phyloP scores from a whole-genome alignment of 1,140 invertebrate species.

The Drosophila eugracilis region DNA sequence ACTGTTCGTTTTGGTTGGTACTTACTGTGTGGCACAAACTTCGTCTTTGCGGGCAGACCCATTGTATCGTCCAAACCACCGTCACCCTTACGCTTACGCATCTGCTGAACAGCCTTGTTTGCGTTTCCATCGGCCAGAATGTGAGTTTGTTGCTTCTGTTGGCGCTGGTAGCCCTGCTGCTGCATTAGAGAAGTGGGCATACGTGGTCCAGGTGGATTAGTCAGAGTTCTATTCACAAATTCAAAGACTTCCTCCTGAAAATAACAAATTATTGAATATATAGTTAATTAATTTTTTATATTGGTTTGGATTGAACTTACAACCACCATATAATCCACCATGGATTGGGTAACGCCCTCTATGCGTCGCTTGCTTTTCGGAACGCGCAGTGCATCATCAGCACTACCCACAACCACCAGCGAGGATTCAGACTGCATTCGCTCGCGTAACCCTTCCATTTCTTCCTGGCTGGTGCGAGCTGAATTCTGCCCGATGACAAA shows the following conservation, averaged over 20 bases:
- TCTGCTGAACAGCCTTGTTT: constrained; percentile 50
- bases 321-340: constrained; percentile 92
- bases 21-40: constrained; percentile 65
- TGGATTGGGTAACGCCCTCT: constrained; percentile 92
- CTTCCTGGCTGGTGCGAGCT: constrained; percentile 87
- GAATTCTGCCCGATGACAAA: constrained; percentile 93
- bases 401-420: constrained; percentile 92
- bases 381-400: constrained; percentile 91
- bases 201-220: constrained; percentile 87
- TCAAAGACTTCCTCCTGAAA: constrained; percentile 88
- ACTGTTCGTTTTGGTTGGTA: background rate
- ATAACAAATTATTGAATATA: constrained; percentile 7
- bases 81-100: constrained; percentile 55
- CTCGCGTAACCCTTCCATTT: constrained; percentile 91
- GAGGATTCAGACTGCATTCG: constrained; percentile 91
- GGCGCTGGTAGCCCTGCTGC: constrained; percentile 50
- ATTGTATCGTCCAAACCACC: constrained; percentile 33
- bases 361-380: constrained; percentile 89
- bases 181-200: constrained; percentile 76
- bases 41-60: constrained; percentile 51
- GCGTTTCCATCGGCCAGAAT: constrained; percentile 49
- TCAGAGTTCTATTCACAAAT: constrained; percentile 87
- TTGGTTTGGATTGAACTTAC: constrained; percentile 85
- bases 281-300: background rate
- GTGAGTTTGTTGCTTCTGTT: constrained; percentile 41